A percentile compares a stretch with the other conserved stretches of the same genome.
Conservation (phyloP, 2,113 vertebrate genomes). For the Glaucomys volans region DNA sequence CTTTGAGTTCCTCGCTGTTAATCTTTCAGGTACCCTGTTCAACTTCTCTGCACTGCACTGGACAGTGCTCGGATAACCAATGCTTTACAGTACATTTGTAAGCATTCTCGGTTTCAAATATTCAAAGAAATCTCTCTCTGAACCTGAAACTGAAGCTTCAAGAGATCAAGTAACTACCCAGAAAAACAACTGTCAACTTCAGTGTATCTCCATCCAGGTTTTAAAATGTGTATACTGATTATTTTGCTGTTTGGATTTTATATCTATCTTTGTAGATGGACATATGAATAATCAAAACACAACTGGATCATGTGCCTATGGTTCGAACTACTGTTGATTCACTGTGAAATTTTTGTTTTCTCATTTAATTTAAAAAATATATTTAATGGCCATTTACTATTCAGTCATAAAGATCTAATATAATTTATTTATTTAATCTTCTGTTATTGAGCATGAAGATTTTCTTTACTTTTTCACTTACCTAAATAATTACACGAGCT, state of each 20-base stretch:
- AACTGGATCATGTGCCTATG: neutral
- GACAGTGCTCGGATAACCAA: neutral
- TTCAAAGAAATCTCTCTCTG: neutral
- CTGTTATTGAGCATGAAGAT: neutral
- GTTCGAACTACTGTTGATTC: neutral
- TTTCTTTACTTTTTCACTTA: neutral
- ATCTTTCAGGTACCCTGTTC: neutral
- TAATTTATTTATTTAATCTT: neutral
- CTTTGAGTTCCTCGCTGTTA: neutral
- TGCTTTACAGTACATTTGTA: neutral
- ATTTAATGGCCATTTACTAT: slow-evolving; percentile 19
- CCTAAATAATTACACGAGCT: neutral
- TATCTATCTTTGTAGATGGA: neutral
- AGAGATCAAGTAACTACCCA: neutral
- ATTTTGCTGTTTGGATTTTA: neutral
- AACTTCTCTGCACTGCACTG: neutral
- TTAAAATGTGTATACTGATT: neutral
- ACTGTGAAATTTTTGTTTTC: slow-evolving; percentile 39
- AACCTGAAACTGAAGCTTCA: neutral
- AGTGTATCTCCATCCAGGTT: neutral
- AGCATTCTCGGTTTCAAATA: slow-evolving; percentile 25
- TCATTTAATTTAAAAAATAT: slow-evolving; percentile 49
- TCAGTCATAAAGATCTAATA: neutral
- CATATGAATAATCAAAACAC: neutral
- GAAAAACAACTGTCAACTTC: neutral